Evolutionary conservation across 2,113 vertebrate species (phyloP).

Genomic region (Lepus americanus): DNA sequence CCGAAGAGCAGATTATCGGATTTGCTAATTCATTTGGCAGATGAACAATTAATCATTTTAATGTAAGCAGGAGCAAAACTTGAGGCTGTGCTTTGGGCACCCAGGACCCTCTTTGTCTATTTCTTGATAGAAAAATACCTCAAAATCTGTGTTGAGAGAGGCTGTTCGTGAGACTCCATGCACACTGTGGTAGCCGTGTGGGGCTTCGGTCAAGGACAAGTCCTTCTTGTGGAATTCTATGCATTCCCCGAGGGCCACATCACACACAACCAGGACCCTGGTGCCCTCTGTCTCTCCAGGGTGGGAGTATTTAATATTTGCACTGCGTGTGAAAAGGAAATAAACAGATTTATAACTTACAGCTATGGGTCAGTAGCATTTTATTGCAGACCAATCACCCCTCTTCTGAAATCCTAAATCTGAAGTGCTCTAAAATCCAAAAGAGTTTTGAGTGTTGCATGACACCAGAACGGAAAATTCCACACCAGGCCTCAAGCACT

Average conservation of each 20-base stretch:
- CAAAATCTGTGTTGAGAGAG: constrained; percentile 87
- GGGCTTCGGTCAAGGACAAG: constrained; percentile 86
- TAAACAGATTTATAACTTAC: neutral
- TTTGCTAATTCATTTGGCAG: neutral
- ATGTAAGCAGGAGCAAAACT: neutral
- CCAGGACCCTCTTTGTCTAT: neutral
- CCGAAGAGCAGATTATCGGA: neutral
- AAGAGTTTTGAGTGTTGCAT: neutral
- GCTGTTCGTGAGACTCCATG: constrained; percentile 85
- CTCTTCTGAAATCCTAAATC: neutral
- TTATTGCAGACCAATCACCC: neutral
- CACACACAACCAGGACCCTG: constrained; percentile 90
- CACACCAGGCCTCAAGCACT: neutral
- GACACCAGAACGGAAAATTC: neutral
- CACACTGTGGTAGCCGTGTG: constrained; percentile 89
- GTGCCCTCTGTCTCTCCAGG: constrained; percentile 87
- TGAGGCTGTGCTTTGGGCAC: neutral
- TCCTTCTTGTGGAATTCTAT: constrained; percentile 84
- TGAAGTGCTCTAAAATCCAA: neutral
- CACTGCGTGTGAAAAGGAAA: constrained; percentile 81
- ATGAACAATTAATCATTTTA: constrained; percentile 30
- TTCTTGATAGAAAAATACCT: constrained; percentile 86
- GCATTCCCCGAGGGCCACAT: constrained; percentile 91
- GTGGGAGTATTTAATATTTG: constrained; percentile 90
- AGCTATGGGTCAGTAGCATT: neutral